Evolutionary conservation across 2,888 invertebrate species (phyloP), one percentile per base, ranked within the genome.

Genomic region (Dryobota labecula): DNA sequence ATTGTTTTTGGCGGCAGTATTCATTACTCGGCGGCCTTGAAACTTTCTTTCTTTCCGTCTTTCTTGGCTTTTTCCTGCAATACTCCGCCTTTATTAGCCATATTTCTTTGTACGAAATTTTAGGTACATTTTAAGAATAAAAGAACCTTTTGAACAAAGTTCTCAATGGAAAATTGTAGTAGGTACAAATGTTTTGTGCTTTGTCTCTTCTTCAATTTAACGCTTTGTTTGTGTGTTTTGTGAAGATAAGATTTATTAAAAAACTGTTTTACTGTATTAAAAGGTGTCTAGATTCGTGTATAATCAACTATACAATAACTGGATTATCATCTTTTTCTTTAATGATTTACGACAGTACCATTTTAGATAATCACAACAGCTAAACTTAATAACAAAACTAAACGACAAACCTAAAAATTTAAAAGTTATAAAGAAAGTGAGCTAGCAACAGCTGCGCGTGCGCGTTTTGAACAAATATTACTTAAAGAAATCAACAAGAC

Each of bases 1-100:
- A 73, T 81, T 84, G 73, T 84, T 76, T 80, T 75, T 80, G 68
- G 76, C 33, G 56, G 68, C 68, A 70, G 73, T 73, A 70, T 81
- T 81, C 78, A 81, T 84, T 81, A 81, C 73, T 56, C 13, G 13
- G 33, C n/a, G 62, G 51, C 75, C 70, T 72, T 78, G 58, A 33
- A 84, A 81, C 60, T 84, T 83, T 70, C 11, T 36, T 57, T 20
- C 18, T 58, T 83, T 70, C 11, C 30, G 53, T 20, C 18, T 58
- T 58, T 56, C 56, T 63, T 57, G 54, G 54, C 49, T n/a, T 69
- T 64, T 60, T 36, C 60, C 63, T 66, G 57, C 38, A 76, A 65
- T 66, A 58, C 45, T 66, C 43, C 30, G 60, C 53, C 41, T 78
- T 71, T 84, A 75, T 71, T 81, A 63, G 18, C 49, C 60, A 73